These are phyloP conservation scores for Myotis yumanensis DNA, from an alignment of 2,113 vertebrate species.

Conservation along the genomic window DNA sequence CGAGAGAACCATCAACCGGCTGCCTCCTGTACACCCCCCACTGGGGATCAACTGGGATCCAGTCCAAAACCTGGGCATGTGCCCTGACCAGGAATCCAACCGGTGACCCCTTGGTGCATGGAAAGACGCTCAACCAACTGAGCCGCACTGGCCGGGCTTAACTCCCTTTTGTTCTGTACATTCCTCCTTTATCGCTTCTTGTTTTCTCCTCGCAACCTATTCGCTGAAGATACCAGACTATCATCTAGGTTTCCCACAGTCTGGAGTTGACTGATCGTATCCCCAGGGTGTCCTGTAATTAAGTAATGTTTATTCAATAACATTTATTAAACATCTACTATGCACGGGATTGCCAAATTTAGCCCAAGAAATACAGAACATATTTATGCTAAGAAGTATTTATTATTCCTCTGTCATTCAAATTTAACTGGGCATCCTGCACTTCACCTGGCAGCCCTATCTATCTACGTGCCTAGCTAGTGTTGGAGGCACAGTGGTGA, in stretches of 20 bases:
- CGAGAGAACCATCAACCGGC: no score
- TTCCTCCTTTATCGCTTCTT: background rate
- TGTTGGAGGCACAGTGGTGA: background rate
- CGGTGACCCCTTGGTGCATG: no score
- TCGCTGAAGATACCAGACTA: background rate
- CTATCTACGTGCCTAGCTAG: background rate
- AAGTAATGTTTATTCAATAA: background rate
- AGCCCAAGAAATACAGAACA: background rate
- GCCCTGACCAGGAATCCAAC: no score
- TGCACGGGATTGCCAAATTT: background rate
- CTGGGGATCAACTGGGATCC: no score
- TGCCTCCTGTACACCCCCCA: no score
- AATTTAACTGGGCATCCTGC: background rate
- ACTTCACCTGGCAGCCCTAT: background rate
- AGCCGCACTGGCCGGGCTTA: background rate
- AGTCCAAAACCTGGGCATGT: no score
- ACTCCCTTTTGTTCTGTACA: background rate
- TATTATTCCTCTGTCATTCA: background rate
- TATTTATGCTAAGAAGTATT: background rate
- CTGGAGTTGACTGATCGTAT: background rate
- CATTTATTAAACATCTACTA: slow-evolving; percentile 33
- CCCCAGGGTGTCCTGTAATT: background rate
- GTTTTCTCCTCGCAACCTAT: background rate
- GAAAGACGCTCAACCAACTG: no score
- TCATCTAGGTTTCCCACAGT: background rate